Conservation (phyloP, 1,140 invertebrate genomes). For the Drosophila aff. region DNA sequence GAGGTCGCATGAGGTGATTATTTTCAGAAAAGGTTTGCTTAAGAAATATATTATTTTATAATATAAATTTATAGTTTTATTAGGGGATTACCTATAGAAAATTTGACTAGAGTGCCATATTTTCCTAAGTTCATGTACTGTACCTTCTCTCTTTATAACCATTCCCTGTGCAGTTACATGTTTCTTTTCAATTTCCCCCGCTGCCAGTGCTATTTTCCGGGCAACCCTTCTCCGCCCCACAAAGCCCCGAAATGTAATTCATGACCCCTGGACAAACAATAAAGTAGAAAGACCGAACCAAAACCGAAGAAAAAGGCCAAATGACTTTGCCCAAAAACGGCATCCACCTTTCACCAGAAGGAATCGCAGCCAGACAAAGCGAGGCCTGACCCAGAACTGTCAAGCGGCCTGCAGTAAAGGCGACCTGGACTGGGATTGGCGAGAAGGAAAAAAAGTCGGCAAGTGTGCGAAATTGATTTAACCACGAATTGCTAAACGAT, state of each 20-base stretch:
- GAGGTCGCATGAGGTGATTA: background rate
- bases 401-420: constrained; percentile 34
- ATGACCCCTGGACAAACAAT: constrained; percentile 47
- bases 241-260: constrained; percentile 44
- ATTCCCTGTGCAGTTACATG: background rate
- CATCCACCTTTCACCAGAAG: constrained; percentile 52
- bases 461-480: constrained; percentile 80
- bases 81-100: background rate
- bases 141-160: background rate
- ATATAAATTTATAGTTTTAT: background rate
- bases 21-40: fast-evolving
- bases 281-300: constrained; percentile 37
- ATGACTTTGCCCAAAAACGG: constrained; percentile 49
- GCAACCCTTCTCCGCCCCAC: constrained; percentile 1
- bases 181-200: constrained; percentile 5
- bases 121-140: background rate
- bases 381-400: constrained; percentile 72
- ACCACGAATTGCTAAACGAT: constrained; percentile 80
- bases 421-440: constrained; percentile 7
- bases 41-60: background rate
- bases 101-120: background rate
- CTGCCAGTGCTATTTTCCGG: constrained; percentile 4
- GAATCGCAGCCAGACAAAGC: constrained; percentile 35
- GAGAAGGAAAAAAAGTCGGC: constrained; percentile 8
- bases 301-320: constrained; percentile 50